Percentiles rank a stretch among this genome's conserved stretches.
Conservation (phyloP, 2,113 vertebrate genomes). For the Coptodon rendalli region DNA sequence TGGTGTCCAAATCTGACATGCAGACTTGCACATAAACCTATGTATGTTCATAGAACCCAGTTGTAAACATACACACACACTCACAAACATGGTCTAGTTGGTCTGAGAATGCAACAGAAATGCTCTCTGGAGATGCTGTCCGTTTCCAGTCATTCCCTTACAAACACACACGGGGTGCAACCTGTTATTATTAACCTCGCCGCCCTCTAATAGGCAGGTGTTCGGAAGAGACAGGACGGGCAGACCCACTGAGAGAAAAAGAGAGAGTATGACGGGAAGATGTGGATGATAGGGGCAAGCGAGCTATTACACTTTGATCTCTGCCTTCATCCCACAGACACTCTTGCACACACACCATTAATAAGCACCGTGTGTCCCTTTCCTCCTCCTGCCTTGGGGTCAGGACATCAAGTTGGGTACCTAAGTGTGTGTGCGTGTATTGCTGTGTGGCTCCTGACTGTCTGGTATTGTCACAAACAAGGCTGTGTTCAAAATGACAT, state of each 20-base stretch:
- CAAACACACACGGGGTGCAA: neutral
- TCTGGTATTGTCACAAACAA: constrained; percentile 40
- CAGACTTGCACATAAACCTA: neutral
- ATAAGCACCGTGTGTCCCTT: constrained; percentile 26
- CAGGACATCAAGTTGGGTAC: neutral
- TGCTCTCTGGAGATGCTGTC: constrained; percentile 11
- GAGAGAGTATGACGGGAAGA: constrained; percentile 49
- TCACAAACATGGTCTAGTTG: neutral
- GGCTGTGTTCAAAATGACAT: neutral
- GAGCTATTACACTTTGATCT: constrained; percentile 46
- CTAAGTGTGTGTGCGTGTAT: neutral
- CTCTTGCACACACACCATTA: constrained; percentile 13
- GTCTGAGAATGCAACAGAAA: neutral
- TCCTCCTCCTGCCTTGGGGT: constrained; percentile 8
- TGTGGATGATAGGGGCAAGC: constrained; percentile 27
- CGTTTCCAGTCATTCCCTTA: constrained; percentile 23
- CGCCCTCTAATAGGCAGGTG: constrained; percentile 72
- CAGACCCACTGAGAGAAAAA: constrained; percentile 18
- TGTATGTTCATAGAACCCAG: neutral
- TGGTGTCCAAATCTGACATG: neutral
- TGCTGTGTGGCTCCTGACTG: constrained; percentile 45
- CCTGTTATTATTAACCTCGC: constrained; percentile 72
- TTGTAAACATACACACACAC: neutral
- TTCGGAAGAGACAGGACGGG: constrained; percentile 40
- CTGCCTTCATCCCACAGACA: neutral